phyloP scores from a whole-genome alignment of 1,140 invertebrate species.

The Panonychus citri region DNA sequence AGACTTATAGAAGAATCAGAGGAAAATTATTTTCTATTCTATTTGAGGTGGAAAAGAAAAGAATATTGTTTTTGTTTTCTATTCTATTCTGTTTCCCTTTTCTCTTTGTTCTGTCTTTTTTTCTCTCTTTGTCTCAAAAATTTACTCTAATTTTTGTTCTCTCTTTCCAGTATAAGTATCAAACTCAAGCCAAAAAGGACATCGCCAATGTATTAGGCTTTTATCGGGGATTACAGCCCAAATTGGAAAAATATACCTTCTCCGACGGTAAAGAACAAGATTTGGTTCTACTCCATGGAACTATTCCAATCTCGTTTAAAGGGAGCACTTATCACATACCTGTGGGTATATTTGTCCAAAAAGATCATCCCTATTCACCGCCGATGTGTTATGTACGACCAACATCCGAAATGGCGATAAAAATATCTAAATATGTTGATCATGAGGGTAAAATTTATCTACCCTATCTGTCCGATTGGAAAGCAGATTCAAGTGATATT shows the following conservation, averaged over 20 bases:
- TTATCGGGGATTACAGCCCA: constrained; percentile 43
- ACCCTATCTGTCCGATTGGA: constrained; percentile 90
- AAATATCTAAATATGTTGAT: constrained; percentile 79
- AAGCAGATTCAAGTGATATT: constrained; percentile 44
- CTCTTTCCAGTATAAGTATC: constrained; percentile 40
- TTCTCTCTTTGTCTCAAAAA: too few relatives aligned
- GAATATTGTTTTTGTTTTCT: too few relatives aligned
- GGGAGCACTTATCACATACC: constrained; percentile 84
- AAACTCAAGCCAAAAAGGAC: constrained; percentile 46
- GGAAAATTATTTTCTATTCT: too few relatives aligned
- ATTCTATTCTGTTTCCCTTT: too few relatives aligned
- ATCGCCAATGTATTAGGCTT: constrained; percentile 38
- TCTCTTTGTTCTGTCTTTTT: too few relatives aligned
- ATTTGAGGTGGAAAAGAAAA: too few relatives aligned
- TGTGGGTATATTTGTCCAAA: constrained; percentile 80
- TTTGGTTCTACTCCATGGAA: constrained; percentile 61
- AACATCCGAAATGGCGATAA: constrained; percentile 81
- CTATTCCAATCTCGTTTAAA: constrained; percentile 75
- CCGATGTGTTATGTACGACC: constrained; percentile 96
- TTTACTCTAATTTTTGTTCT: neutral
- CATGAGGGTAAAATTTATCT: constrained; percentile 86
- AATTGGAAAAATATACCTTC: constrained; percentile 12
- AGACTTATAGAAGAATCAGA: too few relatives aligned
- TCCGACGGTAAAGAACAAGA: constrained; percentile 51
- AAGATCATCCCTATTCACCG: constrained; percentile 85